Base-by-base conservation (phyloP, 2,113 vertebrate genomes). In the Ornithorhynchus anatinus region DNA sequence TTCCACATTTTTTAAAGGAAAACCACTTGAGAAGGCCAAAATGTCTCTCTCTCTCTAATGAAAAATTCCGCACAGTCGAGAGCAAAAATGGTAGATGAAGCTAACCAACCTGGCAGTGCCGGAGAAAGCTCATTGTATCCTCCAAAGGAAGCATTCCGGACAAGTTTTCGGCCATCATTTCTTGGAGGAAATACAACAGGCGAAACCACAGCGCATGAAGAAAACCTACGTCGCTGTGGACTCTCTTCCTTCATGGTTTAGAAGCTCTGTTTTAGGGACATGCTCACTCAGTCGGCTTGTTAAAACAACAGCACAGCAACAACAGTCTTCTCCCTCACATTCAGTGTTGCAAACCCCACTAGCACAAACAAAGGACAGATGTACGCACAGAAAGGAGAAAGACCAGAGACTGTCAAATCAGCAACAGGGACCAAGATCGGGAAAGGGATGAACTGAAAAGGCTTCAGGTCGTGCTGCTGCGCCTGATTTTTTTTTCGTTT, bases 101-200 rank as follows among this genome's bases (percentile, higher is more conserved):
- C 59, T 74, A 74, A 96, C 96, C 92, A 95, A 99, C 97, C 97
- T 99, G 95, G 90, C 84, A 96, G 81, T 47, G 94, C 86, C 87
- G 96, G 95, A 63, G 96, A 91, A 83, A 99, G 94, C 86, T 98
- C 96, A 31, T 97, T 96, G 92, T 97, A 99, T 77, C 97, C 97
- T 69, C 97, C 97, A 67, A 99, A 99, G 2, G 97, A 99, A 89
- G 97, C 97, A 79, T 99, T 99, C 91, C 97, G 95, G 91, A 96
- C 89, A 86, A 99, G 97, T 89, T 96, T 98, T 86, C 96, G 95
- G 92, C 95, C 95, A 71, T 96, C 96, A 32, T 93, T 91, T 87
- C 95, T 94, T 27, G 94, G 85, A 67, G 95, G 93, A 85, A 94
- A 93, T 72, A 94, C 87, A 81, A 79, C 59, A 25, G 94, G 89